Evolutionary conservation across 2,888 invertebrate genomes (phyloP).

Genomic region (Antitype chi): DNA sequence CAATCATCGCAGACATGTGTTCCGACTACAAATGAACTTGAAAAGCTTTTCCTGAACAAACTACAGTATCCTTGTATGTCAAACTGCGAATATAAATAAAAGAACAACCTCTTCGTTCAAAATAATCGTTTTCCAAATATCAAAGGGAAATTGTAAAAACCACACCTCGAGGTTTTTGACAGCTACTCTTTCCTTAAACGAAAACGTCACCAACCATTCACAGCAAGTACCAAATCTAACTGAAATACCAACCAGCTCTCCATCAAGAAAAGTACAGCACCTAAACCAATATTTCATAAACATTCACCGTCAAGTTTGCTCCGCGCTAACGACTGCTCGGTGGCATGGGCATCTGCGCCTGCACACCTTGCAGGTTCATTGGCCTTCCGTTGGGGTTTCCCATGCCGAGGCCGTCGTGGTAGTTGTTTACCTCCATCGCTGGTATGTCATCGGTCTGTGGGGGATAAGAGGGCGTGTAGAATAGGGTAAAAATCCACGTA

Average conservation of each 20-base stretch:
- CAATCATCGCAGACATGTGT: background rate
- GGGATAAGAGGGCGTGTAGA: background rate
- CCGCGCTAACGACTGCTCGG: slow-evolving; percentile 85
- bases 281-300: slow-evolving; percentile 44
- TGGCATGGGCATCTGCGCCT: slow-evolving; percentile 87
- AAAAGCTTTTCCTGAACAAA: background rate
- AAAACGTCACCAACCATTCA: background rate
- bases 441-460: slow-evolving; percentile 94
- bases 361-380: slow-evolving; percentile 88
- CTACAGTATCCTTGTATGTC: too few relatives aligned
- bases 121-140: background rate
- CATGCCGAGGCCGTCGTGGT: slow-evolving; percentile 90
- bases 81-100: background rate
- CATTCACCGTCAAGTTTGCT: slow-evolving; percentile 18
- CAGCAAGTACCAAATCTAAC: slow-evolving; percentile 37
- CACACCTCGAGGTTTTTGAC: too few relatives aligned
- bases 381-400: slow-evolving; percentile 89
- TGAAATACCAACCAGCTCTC: background rate
- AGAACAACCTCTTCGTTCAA: background rate
- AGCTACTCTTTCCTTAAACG: background rate
- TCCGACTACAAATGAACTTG: background rate
- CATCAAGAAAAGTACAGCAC: slow-evolving; percentile 27
- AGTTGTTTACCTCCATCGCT: slow-evolving; percentile 93
- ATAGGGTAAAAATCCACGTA: background rate
- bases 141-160: background rate